phyloP scores from a whole-genome alignment of 2,797 vertebrate genomes.

The Chaunax sp. region DNA sequence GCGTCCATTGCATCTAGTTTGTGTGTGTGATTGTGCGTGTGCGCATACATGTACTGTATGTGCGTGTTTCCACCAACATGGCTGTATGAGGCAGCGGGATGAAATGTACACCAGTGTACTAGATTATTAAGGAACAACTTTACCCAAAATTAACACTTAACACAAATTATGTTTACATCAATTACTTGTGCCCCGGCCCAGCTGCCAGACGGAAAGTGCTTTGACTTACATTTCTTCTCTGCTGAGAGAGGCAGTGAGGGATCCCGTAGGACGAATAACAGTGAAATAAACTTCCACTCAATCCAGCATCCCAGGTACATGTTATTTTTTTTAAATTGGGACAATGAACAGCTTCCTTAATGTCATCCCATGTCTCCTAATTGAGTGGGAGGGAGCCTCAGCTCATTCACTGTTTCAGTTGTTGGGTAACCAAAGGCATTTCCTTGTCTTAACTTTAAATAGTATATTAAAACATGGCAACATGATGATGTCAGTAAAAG shows the following conservation, averaged over 20 bases:
- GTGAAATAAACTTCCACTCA: not conserved
- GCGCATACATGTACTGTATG: too few relatives aligned
- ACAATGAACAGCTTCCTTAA: too few relatives aligned
- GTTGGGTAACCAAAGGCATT: not conserved
- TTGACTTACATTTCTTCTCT: not conserved
- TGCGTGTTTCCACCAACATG: conserved; percentile 2
- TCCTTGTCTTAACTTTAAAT: too few relatives aligned
- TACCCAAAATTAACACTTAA: conserved; percentile 22
- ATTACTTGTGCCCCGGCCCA: not conserved
- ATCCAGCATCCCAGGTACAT: not conserved
- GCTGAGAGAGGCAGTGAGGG: not conserved
- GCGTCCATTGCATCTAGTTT: conserved; percentile 20
- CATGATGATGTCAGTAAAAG: too few relatives aligned
- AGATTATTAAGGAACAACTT: conserved; percentile 24
- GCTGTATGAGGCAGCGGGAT: not conserved
- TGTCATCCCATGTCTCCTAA: not conserved
- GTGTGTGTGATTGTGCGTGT: not conserved
- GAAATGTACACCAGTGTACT: conserved; percentile 2
- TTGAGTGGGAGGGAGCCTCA: too few relatives aligned
- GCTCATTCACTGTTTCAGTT: not conserved
- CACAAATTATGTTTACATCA: conserved; percentile 5
- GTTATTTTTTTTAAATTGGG: too few relatives aligned
- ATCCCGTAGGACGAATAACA: conserved; percentile 3
- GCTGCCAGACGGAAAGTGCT: conserved; percentile 12
- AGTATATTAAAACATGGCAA: too few relatives aligned